These are phyloP conservation scores for Yponomeuta evonymella DNA, from an alignment of 2,888 invertebrate species.

Conservation along the genomic window DNA sequence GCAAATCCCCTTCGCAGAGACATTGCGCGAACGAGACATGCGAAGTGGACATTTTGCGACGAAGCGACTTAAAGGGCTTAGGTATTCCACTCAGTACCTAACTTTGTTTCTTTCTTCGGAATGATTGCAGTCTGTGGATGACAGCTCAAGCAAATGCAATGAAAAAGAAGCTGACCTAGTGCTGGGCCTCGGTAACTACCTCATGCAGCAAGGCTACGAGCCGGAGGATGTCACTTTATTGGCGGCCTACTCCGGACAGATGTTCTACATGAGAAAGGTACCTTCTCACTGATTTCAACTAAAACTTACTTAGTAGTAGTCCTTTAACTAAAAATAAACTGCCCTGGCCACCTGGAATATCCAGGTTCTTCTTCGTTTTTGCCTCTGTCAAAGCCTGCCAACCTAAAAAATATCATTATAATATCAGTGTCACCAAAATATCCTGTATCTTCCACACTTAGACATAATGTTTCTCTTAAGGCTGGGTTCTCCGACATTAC, in stretches of 20 bases:
- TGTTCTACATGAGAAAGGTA: slow-evolving; percentile 73
- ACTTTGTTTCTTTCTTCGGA: neutral
- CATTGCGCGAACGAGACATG: too few relatives aligned
- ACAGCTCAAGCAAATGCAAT: slow-evolving; percentile 76
- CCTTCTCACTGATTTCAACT: neutral
- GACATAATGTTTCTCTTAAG: too few relatives aligned
- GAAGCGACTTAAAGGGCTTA: too few relatives aligned
- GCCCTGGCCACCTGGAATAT: neutral
- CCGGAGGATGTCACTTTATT: slow-evolving; percentile 82
- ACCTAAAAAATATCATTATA: too few relatives aligned
- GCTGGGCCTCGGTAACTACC: slow-evolving; percentile 76
- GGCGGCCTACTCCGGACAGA: slow-evolving; percentile 83
- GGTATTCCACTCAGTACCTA: too few relatives aligned
- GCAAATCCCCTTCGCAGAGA: too few relatives aligned
- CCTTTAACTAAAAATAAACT: neutral
- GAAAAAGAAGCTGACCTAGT: slow-evolving; percentile 78
- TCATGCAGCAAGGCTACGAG: slow-evolving; percentile 79
- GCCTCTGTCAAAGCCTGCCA: too few relatives aligned
- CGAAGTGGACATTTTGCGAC: too few relatives aligned
- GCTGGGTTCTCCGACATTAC: too few relatives aligned
- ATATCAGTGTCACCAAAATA: too few relatives aligned
- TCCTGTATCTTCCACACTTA: too few relatives aligned
- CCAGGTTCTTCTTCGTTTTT: neutral
- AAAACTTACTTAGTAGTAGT: too few relatives aligned
- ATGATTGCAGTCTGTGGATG: slow-evolving; percentile 41